These are phyloP conservation scores for Diplosoma virens DNA, from an alignment of 23 tunicate species.

Conservation along the genomic window DNA sequence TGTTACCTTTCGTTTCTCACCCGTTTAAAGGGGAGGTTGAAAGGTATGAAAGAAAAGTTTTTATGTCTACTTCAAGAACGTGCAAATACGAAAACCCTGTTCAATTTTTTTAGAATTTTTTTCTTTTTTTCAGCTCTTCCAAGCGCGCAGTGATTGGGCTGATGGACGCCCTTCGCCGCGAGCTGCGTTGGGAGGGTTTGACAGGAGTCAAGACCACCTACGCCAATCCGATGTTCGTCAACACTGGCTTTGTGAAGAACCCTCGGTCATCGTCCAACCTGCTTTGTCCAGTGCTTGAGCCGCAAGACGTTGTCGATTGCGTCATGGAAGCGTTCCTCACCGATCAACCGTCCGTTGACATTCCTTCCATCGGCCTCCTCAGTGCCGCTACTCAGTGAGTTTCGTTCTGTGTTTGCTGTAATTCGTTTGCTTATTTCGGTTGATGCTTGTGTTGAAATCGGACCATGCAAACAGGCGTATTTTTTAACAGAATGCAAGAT, in stretches of 20 bases:
- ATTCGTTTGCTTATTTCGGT: too few species aligned
- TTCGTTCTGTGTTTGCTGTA: too few species aligned
- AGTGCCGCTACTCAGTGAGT: not conserved
- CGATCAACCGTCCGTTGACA: not conserved
- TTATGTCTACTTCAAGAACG: too few species aligned
- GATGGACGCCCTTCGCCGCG: slow-evolving; percentile 39
- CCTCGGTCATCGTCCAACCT: not conserved
- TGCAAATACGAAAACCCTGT: too few species aligned
- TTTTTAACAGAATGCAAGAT: too few species aligned
- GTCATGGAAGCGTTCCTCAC: slow-evolving; percentile 32
- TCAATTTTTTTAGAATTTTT: too few species aligned
- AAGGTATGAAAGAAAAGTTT: too few species aligned
- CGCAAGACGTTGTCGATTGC: slow-evolving; percentile 48
- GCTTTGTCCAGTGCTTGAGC: slow-evolving; percentile 13
- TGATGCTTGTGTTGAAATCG: too few species aligned
- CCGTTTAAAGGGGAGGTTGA: too few species aligned
- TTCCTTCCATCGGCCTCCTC: not conserved
- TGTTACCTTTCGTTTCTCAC: too few species aligned
- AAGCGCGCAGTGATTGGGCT: slow-evolving; percentile 59
- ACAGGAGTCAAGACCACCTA: slow-evolving; percentile 49
- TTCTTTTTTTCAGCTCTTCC: slow-evolving; percentile 17
- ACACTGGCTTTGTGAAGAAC: slow-evolving; percentile 50
- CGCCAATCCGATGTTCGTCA: slow-evolving; percentile 46
- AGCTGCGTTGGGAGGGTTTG: slow-evolving; percentile 18
- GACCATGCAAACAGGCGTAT: too few species aligned